Evolutionary conservation across 2,888 invertebrate species (phyloP), one percentile per base, ranked within the genome.

Genomic region (Achlya flavicornis): DNA sequence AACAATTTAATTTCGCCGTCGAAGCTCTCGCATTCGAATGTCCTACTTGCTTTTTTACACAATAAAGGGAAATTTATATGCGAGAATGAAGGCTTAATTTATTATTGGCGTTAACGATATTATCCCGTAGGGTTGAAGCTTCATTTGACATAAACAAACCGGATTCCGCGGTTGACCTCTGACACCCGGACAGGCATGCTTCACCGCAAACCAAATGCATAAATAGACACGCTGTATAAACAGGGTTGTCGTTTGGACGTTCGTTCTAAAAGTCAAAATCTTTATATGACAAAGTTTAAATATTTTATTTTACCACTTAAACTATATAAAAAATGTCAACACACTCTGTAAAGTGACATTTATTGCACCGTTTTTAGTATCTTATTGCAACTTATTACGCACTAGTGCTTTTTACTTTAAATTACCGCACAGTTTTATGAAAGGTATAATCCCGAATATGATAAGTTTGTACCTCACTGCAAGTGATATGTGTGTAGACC

Each of bases 141-240:
- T 63, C 62, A 67, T 72, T 66, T 61, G 43, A 60, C 63, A 64
- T 61, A 64, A 63, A 63, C 63, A 61, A 61, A 66, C 58, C 65
- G 65, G 63, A 69, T 67, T 66, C 70, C 68, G 71, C 63, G 74
- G 74, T 70, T 66, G 66, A 70, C 72, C 72, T 63, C 60, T 57
- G 65, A 74, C 71, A 69, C 71, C 68, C 64, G 65, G 65, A 68
- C 69, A 63, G 67, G 65, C 68, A 66, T 70, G 66, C 69, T 64
- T 62, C 26, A 67, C 72, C 69, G 63, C 70, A 72, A 63, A 61
- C 58, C 62, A 61, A n/a, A 63, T 58, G 63, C 57, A 57, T 62
- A 59, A 59, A 62, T 58, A 58, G 46, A 61, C 16, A 53, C 53
- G 53, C n/a, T 53, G 53, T 53, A 53, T 53, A 19, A 53, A 19